Evolutionary conservation across 2,113 vertebrate genomes (phyloP).

Genomic region (Myrmecobius fasciatus): DNA sequence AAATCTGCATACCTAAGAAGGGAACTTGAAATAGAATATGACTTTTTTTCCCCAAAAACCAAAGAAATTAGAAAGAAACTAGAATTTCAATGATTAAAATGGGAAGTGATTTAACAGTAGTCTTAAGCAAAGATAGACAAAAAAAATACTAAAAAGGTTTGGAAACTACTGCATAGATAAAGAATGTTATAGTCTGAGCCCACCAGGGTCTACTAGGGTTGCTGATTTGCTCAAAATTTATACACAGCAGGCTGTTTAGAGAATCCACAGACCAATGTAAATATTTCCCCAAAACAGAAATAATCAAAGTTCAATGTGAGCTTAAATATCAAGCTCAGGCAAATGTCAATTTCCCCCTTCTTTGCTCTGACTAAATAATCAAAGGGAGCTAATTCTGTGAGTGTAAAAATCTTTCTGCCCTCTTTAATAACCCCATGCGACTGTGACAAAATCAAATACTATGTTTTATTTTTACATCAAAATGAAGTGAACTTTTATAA

Average conservation of each 20-base stretch:
- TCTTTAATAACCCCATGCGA: constrained; percentile 60
- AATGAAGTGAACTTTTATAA: constrained; percentile 71
- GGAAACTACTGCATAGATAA: neutral
- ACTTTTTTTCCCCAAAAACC: neutral
- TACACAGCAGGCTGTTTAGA: constrained; percentile 73
- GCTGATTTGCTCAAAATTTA: constrained; percentile 75
- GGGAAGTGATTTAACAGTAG: neutral
- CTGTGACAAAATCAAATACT: constrained; percentile 71
- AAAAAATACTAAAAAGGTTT: neutral
- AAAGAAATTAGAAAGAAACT: neutral
- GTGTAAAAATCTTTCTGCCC: constrained; percentile 67
- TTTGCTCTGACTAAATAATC: constrained; percentile 73
- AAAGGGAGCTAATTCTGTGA: constrained; percentile 64
- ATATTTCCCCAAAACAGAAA: constrained; percentile 69
- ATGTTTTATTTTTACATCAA: constrained; percentile 75
- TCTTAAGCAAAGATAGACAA: neutral
- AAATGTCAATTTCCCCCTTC: constrained; percentile 80
- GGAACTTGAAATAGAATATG: neutral
- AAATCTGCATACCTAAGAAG: neutral
- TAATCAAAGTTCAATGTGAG: constrained; percentile 77
- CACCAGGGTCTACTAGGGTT: constrained; percentile 50
- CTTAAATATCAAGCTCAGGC: constrained; percentile 72
- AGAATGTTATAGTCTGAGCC: constrained; percentile 34
- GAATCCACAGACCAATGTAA: constrained; percentile 68
- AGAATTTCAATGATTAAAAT: neutral